Percentiles rank a stretch among this genome's conserved stretches.
Evolutionary conservation across 2,888 invertebrate genomes (phyloP).

Genomic region (Lamellibrachia satsuma): DNA sequence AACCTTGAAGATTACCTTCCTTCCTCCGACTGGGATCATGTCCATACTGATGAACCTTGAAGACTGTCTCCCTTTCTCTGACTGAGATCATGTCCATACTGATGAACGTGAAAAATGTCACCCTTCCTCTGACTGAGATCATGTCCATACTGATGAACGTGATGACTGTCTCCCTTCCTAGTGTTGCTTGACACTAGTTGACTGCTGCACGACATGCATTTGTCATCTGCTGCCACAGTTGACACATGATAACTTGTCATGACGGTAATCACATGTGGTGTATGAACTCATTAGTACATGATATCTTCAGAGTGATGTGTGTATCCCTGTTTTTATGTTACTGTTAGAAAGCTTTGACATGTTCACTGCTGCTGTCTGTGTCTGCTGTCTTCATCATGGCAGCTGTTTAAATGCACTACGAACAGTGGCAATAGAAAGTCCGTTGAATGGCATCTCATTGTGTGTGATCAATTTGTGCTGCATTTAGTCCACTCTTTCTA

Average conservation of each 20-base stretch:
- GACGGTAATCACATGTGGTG: neutral
- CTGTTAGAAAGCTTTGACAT: neutral
- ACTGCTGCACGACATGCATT: neutral
- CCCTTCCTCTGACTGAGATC: neutral
- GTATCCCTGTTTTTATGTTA: neutral
- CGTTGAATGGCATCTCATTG: neutral
- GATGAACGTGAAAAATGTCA: too few relatives aligned
- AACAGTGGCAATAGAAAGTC: neutral
- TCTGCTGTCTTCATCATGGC: neutral
- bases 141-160: neutral
- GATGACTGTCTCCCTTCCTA: neutral
- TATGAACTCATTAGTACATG: neutral
- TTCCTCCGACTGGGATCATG: too few relatives aligned
- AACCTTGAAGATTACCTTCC: too few relatives aligned
- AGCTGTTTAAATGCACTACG: neutral
- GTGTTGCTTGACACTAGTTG: neutral
- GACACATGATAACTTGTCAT: conserved; percentile 1
- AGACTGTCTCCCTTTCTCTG: too few relatives aligned
- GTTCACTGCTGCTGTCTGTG: neutral
- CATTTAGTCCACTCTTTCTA: neutral
- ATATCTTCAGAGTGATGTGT: neutral
- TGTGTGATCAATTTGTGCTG: neutral
- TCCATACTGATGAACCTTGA: too few relatives aligned
- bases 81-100: too few relatives aligned
- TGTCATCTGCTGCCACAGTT: neutral